Evolutionary conservation across 2,888 invertebrate species (phyloP), one percentile per base, ranked within the genome.

Genomic region (Temnothorax rugatulus): DNA sequence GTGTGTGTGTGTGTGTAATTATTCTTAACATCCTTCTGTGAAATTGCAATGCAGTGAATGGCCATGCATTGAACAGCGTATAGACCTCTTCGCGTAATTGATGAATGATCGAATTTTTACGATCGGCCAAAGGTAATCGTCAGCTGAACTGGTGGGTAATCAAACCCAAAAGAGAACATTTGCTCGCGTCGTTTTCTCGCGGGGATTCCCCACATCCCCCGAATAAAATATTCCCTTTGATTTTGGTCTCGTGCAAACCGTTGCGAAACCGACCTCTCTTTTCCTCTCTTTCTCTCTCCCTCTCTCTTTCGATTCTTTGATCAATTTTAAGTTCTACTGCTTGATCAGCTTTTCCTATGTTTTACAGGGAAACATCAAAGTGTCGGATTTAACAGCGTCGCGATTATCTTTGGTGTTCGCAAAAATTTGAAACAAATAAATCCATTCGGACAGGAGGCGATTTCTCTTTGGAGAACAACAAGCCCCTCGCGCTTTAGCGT

Each of bases 161-260:
- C 71, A 66, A 84, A 83, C 13, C 38, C 21, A 18, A 73, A 61
- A 76, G 81, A 76, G 81, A 47, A 74, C 74, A 34, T 54, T 73
- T 47, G 54, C 44, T 52, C 84, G 82, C 44, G 59, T 71, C n/a
- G 54, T 84, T 63, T 41, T 8, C 54, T 54, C 54, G 57, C 54
- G 44, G 47, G 74, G 15, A 83, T 81, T 29, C 8, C 47, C 13
- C 18, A 29, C 50, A 63, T 59, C 71, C 44, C 34, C 71, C 81
- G 74, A 74, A 88, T 92, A 86, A 91, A 91, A 83, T 89, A 93
- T 93, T 93, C 92, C 73, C 89, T 93, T 92, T 93, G 90, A 91
- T 84, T 76, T 9, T 13, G 25, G 38, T 8, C 64, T 64, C 44
- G 21, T 57, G 54, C 25, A 41, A 73, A 18, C 21, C 38, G 13